Evolutionary conservation across 1,140 invertebrate species (phyloP).

Genomic region (Fopius arisanus): DNA sequence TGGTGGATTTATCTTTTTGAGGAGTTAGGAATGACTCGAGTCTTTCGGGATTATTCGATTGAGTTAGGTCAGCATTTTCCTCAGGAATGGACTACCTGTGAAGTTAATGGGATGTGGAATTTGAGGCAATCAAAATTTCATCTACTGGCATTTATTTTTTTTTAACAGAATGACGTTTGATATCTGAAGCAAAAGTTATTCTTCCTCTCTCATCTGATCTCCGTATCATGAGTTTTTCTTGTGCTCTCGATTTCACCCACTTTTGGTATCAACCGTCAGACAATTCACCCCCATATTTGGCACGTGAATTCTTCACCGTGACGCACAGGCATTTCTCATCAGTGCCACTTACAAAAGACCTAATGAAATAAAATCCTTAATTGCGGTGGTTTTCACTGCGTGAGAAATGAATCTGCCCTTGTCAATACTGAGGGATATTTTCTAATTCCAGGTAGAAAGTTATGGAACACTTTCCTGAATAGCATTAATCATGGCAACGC

Average conservation of each 20-base stretch:
- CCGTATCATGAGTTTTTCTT: too few relatives aligned
- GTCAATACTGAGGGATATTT: background rate
- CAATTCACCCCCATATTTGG: conserved; percentile 6
- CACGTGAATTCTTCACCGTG: background rate
- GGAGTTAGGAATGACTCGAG: background rate
- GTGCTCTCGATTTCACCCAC: conserved; percentile 14
- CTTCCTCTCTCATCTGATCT: too few relatives aligned
- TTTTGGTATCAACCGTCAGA: background rate
- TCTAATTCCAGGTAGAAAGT: background rate
- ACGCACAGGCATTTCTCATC: background rate
- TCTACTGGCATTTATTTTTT: too few relatives aligned
- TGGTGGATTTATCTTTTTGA: background rate
- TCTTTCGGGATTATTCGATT: background rate
- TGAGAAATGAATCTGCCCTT: conserved; percentile 10
- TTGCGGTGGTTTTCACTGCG: background rate
- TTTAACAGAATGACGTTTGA: too few relatives aligned
- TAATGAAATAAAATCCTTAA: background rate
- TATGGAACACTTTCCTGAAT: background rate
- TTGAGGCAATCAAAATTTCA: too few relatives aligned
- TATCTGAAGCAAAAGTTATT: too few relatives aligned
- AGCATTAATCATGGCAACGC: background rate
- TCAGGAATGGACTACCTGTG: too few relatives aligned
- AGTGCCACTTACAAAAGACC: background rate
- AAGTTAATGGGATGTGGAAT: too few relatives aligned
- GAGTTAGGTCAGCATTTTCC: background rate